Evolutionary conservation across 2,797 vertebrate genomes (phyloP), one percentile per base, ranked within the genome.

Genomic region (Dermochelys coriacea): DNA sequence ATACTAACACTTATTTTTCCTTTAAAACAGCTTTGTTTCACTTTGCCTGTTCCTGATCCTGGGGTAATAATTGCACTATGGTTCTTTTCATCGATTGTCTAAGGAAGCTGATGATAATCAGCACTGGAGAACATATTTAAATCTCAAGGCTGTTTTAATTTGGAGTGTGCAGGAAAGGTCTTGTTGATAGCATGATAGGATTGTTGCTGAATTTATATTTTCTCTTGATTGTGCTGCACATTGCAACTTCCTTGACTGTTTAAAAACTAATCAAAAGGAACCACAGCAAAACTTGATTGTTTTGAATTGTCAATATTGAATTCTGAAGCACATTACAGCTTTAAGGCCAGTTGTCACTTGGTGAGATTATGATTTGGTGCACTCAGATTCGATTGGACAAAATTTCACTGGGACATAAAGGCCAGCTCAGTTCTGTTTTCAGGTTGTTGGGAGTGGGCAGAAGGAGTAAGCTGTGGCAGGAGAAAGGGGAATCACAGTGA

Each of bases 81-180:
- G 23, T 61, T 91, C 19, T 82, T 95, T 95, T 88, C 4, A 45
- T 77, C 23, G 84, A 34, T 25, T 0, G 0, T 57, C 12, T 90
- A 47, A 81, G 75, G 45, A 83, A 23, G 54, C n/a, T 92, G 57
- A 93, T 82, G 95, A 95, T 92, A 91, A 93, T 78, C 57, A 93
- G 31, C 49, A 90, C 82, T 91, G 71, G 18, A 89, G 25, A 64
- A 88, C 16, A 77, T 23, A 85, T 64, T 93, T 31, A 85, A 80
- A 83, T 94, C 59, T 8, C 21, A 74, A 59, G 37, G 85, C 55
- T 94, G 18, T 94, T 93, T 96, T 92, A 85, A 82, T 93, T 45
- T 91, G 78, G 12, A 86, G 85, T n/a, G 15, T 85, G 34, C 59
- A 86, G 57, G 16, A 90, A 16, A 55, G 52, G 12, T 23, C 34